These are phyloP conservation scores for Monochamus saltuarius DNA, from an alignment of 1,140 invertebrate genomes.

Conservation along the genomic window DNA sequence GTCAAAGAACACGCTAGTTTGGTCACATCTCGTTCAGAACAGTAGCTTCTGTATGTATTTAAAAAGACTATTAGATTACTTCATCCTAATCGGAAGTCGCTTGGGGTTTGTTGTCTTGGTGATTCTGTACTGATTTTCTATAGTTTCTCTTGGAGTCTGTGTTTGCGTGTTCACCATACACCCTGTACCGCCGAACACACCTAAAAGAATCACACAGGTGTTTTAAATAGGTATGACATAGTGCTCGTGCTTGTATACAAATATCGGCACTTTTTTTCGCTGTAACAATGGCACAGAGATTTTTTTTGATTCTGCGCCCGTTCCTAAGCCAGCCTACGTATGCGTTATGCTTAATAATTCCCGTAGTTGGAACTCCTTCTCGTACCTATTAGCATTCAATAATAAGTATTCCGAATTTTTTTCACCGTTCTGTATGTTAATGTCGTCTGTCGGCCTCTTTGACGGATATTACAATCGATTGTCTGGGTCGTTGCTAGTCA, in stretches of 20 bases:
- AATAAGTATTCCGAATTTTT: conserved; percentile 22
- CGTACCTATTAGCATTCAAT: conserved; percentile 24
- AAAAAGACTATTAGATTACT: no score
- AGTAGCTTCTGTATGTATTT: no score
- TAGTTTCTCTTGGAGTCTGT: conserved; percentile 4
- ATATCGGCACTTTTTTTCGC: conserved; percentile 23
- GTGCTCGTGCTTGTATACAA: conserved; percentile 13
- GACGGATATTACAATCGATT: conserved; percentile 11
- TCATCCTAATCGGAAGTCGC: no score
- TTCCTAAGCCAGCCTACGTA: conserved; percentile 20
- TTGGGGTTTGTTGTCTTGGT: no score
- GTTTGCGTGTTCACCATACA: conserved; percentile 10
- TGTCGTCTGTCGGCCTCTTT: conserved; percentile 3
- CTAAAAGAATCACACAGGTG: background rate
- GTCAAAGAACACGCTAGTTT: conserved; percentile 2
- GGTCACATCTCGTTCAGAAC: no score
- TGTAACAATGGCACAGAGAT: conserved; percentile 22
- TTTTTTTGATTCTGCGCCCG: conserved; percentile 17
- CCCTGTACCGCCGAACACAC: conserved; percentile 5
- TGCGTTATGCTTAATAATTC: conserved; percentile 10
- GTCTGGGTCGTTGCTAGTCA: conserved; percentile 1
- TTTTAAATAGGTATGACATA: conserved; percentile 26
- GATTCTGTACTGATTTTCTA: no score
- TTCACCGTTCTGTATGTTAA: conserved; percentile 1
- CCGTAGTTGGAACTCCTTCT: conserved; percentile 19